Base-by-base conservation (phyloP, 2,888 invertebrate species). In the Antheraea assamensis region DNA sequence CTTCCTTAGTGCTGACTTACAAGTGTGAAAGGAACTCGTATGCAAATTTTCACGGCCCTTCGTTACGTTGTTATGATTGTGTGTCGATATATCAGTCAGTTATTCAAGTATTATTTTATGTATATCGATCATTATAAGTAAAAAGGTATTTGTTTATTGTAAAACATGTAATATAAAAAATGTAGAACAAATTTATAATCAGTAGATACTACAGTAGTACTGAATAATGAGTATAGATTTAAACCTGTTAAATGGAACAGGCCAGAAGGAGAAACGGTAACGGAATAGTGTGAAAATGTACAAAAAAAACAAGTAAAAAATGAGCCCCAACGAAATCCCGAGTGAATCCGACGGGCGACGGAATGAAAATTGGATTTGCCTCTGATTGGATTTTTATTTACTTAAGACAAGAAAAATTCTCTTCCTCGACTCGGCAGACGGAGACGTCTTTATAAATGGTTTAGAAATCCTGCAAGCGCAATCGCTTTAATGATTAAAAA, bases 361-460 rank as follows among this genome's bases (percentile, higher is more conserved):
- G 89, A 92, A 94, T 93, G 93, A 94, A 94, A 94, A 93, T 94
- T 94, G 94, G 91, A 94, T 94, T 94, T 92, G 88, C 88, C 84
- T 86, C 92, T 94, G 94, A 94, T 94, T 94, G 94, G 94, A 94
- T 93, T 94, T 94, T 94, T 94, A 94, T 94, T 94, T 94, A 94
- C 94, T 94, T 94, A 94, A 94, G 94, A 94, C 94, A 94, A 94
- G 94, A 94, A 93, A 92, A 93, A 92, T 92, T 92, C 88, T 84
- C 87, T 80, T 78, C 81, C 80, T 78, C 80, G 81, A 76, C 78
- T 78, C 81, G 80, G 55, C 55, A 55, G 55, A 77, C 81, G 80
- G 82, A 84, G 88, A 87, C 89, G 88, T 88, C 88, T 89, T 93
- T 92, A 92, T 93, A 93, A 93, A 94, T 94, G 93, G 90, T 92